phyloP scores from a whole-genome alignment of 2,888 invertebrate species.

The Smittia sp. region DNA sequence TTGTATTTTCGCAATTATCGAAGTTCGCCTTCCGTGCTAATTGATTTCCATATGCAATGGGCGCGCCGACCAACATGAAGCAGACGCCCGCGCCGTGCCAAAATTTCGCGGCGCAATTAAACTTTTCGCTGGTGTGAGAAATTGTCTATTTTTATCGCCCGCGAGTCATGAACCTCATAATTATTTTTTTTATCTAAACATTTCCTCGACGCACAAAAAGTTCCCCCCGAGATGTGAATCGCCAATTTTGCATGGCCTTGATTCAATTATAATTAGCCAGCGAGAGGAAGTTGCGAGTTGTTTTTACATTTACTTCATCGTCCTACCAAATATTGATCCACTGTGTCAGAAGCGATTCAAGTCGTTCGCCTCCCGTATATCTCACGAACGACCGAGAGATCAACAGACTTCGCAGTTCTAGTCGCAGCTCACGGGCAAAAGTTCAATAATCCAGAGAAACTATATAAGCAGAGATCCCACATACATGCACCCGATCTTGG shows the following conservation, averaged over 20 bases:
- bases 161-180: conserved; percentile 1
- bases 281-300: too few relatives aligned
- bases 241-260: neutral
- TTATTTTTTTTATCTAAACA: conserved; percentile 8
- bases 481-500: conserved; percentile 7
- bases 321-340: too few relatives aligned
- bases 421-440: conserved; percentile 24
- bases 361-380: neutral
- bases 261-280: neutral
- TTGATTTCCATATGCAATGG: conserved; percentile 32
- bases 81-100: neutral
- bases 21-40: conserved; percentile 24
- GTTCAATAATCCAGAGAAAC: conserved; percentile 32
- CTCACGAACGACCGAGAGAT: neutral
- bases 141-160: neutral
- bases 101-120: conserved; percentile 9
- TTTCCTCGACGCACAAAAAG: neutral
- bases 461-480: conserved; percentile 22
- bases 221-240: neutral
- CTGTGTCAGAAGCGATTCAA: too few relatives aligned
- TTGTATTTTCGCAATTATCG: conserved; percentile 35
- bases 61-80: neutral
- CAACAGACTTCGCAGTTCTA: conserved; percentile 21
- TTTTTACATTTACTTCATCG: too few relatives aligned
- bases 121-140: neutral